Evolutionary conservation across 2,797 vertebrate genomes (phyloP), one percentile per base, ranked within the genome.

Genomic region (Hapalemur alaotrensis): DNA sequence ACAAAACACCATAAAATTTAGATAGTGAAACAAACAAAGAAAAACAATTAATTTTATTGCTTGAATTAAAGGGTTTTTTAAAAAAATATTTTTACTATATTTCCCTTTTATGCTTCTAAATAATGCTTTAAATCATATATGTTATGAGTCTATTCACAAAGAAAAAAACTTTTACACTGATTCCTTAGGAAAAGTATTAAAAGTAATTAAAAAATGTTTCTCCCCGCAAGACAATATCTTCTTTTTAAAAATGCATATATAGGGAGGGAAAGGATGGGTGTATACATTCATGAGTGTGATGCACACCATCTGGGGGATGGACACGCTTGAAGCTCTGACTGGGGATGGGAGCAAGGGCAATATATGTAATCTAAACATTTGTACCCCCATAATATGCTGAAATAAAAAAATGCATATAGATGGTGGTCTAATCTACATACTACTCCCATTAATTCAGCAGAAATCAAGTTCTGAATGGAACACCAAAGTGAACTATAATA

Each of bases 401-500:
- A 46, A 46, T 46, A 46, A 46, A 46, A 46, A 46, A 25, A 86
- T 32, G 54, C 8, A 57, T 57, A 48, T 20, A 14, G 0, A 1
- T 22, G 2, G 17, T 43, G 14, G 5, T 59, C 23, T 78, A 22
- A 63, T 59, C 41, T 1, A 59, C 22, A 79, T 59, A 59, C 2
- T 90, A 30, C 4, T 88, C 28, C 5, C 18, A 43, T 14, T 32
- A 84, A 95, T 73, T 90, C 17, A 73, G 20, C 20, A 67, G n/a
- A 93, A 79, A 50, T 28, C 3, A 67, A 15, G 30, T 41, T 88
- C 25, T 59, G 0, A 30, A 22, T 92, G 38, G 12, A 94, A 59
- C 46, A 89, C 28, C 80, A 52, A 81, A 96, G 72, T 93, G 52
- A 97, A 15, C 65, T 83, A 90, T 46, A 85, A 7, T 90, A n/a